Percentiles rank a stretch among this genome's conserved stretches.
phyloP scores from a whole-genome alignment of 2,797 vertebrate species.

The Coendou prehensilis region DNA sequence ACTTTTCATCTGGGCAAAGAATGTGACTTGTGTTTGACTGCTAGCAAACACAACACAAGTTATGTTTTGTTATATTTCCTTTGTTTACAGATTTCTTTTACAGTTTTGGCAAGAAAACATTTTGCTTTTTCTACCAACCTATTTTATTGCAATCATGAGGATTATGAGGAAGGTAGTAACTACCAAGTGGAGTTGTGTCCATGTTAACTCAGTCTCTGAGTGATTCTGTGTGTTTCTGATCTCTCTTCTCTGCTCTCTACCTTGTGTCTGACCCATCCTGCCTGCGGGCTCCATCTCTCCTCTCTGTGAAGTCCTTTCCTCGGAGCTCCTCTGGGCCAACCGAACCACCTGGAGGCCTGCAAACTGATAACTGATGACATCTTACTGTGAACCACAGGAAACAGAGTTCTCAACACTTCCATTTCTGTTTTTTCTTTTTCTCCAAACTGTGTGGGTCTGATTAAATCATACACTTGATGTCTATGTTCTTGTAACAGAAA shows the following conservation, averaged over 20 bases:
- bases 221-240: background rate
- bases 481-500: slow-evolving; percentile 68
- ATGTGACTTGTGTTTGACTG: background rate
- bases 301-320: background rate
- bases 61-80: background rate
- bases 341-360: background rate
- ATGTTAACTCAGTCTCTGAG: slow-evolving; percentile 6
- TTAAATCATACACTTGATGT: slow-evolving; percentile 55
- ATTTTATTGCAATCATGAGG: slow-evolving; percentile 29
- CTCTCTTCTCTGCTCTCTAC: background rate
- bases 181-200: background rate
- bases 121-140: slow-evolving; percentile 30
- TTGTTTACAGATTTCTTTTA: slow-evolving; percentile 49
- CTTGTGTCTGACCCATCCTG: background rate
- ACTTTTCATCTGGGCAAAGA: background rate
- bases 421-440: slow-evolving; percentile 45
- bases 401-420: slow-evolving; percentile 5
- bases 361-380: background rate
- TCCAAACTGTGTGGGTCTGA: slow-evolving; percentile 21
- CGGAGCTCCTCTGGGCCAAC: background rate
- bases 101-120: slow-evolving; percentile 36
- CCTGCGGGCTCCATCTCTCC: background rate
- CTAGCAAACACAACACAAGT: background rate
- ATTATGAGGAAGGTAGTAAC: slow-evolving; percentile 39
- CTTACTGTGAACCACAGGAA: slow-evolving; percentile 12